These are phyloP conservation scores for Fistularia commersonii DNA, from an alignment of 2,797 vertebrate genomes.

Conservation along the genomic window DNA sequence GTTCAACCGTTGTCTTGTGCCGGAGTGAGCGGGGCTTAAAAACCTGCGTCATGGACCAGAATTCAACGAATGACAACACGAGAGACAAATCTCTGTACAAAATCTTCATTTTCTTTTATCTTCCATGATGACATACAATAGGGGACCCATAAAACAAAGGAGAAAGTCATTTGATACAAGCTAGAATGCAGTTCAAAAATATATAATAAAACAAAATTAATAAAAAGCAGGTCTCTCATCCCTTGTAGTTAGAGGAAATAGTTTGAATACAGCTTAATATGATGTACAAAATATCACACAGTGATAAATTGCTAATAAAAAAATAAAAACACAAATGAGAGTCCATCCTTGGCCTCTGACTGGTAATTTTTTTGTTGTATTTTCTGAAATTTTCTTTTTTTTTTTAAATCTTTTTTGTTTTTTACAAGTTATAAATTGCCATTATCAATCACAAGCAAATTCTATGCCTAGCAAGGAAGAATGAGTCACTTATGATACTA, in stretches of 20 bases:
- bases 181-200: slow-evolving; percentile 77
- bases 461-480: slow-evolving; percentile 76
- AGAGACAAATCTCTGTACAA: slow-evolving; percentile 71
- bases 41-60: background rate
- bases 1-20: too few species aligned
- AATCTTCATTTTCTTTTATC: slow-evolving; percentile 73
- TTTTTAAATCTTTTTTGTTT: slow-evolving; percentile 60
- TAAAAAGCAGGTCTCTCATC: slow-evolving; percentile 78
- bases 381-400: slow-evolving; percentile 33
- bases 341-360: slow-evolving; percentile 78
- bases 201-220: slow-evolving; percentile 77
- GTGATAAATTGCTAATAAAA: slow-evolving; percentile 86
- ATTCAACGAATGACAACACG: slow-evolving; percentile 30
- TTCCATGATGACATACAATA: slow-evolving; percentile 78
- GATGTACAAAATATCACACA: slow-evolving; percentile 91
- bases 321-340: slow-evolving; percentile 76
- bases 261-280: slow-evolving; percentile 81
- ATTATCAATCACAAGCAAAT: slow-evolving; percentile 79
- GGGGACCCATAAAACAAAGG: slow-evolving; percentile 72
- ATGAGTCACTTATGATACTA: slow-evolving; percentile 73
- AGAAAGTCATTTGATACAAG: slow-evolving; percentile 76
- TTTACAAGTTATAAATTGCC: slow-evolving; percentile 69
- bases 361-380: slow-evolving; percentile 49
- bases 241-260: slow-evolving; percentile 77
- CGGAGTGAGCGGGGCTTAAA: too few species aligned